Conservation (phyloP, 2,888 invertebrate genomes). For the Eristalinus sepulchralis region DNA sequence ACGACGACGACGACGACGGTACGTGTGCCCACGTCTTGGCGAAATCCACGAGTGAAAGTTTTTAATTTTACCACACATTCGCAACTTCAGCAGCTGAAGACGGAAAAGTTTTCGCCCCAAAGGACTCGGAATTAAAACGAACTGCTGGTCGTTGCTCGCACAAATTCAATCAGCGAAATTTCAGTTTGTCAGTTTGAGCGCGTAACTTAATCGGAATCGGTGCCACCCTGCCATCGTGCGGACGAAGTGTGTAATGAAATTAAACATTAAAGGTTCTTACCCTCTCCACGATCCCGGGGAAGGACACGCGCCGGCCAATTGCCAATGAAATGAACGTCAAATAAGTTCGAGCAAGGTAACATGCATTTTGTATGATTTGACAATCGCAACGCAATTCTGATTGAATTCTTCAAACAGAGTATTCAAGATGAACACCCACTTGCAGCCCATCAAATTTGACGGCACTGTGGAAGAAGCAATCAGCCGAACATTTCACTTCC, state of each 20-base stretch:
- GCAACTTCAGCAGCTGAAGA: not conserved
- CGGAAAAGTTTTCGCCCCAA: not conserved
- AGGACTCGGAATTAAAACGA: not conserved
- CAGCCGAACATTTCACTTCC: not conserved
- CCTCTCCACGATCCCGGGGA: not conserved
- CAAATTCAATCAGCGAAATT: constrained; percentile 34
- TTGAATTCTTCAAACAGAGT: no score
- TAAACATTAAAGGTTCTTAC: constrained; percentile 22
- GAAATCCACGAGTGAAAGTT: constrained; percentile 21
- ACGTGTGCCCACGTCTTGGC: not conserved
- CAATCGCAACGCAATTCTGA: no score
- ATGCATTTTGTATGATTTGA: not conserved
- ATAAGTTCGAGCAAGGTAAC: not conserved
- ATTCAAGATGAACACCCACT: no score
- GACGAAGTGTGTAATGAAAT: constrained; percentile 33
- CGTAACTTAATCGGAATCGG: constrained; percentile 12
- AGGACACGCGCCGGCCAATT: not conserved
- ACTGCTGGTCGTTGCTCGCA: not conserved
- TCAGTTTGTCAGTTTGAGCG: constrained; percentile 14
- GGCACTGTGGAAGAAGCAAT: no score
- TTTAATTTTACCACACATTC: constrained; percentile 33
- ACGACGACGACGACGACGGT: not conserved
- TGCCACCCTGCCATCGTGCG: not conserved
- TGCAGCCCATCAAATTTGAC: no score
- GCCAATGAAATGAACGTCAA: not conserved